Conservation (phyloP, 2,797 vertebrate species). For the Sebastes matsubarae region DNA sequence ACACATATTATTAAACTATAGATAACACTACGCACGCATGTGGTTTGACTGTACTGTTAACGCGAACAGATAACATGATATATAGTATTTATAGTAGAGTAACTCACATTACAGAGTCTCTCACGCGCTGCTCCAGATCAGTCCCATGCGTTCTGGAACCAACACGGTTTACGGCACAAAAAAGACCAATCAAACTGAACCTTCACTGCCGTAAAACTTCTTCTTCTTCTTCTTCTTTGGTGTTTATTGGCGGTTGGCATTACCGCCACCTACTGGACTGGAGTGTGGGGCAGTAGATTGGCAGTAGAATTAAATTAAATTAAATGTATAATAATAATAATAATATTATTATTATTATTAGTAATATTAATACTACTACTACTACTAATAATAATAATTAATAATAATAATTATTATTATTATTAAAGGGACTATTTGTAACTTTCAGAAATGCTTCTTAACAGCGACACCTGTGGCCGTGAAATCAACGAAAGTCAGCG, state of each 20-base stretch:
- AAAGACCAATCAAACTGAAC: slow-evolving; percentile 24
- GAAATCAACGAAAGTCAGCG: too few relatives aligned
- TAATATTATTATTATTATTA: too few relatives aligned
- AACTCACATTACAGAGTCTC: slow-evolving; percentile 37
- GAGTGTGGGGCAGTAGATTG: background rate
- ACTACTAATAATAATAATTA: too few relatives aligned
- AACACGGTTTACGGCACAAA: slow-evolving; percentile 54
- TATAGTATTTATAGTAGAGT: fast-evolving
- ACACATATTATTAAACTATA: background rate
- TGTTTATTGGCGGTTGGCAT: background rate
- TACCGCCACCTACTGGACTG: background rate
- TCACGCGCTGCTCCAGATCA: background rate
- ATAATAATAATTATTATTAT: too few relatives aligned
- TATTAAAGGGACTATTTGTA: too few relatives aligned
- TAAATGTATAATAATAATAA: too few relatives aligned
- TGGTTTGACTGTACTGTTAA: background rate
- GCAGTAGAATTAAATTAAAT: too few relatives aligned
- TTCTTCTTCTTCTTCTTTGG: too few relatives aligned
- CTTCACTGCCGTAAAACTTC: slow-evolving; percentile 38
- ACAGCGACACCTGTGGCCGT: too few relatives aligned
- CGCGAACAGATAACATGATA: fast-evolving
- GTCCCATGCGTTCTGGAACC: slow-evolving; percentile 38
- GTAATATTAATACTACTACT: too few relatives aligned
- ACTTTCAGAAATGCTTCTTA: too few relatives aligned
- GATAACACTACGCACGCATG: fast-evolving